Percentiles rank a stretch among this genome's conserved stretches.
Conservation (phyloP, 2,797 vertebrate species). For the Gouania willdenowi region DNA sequence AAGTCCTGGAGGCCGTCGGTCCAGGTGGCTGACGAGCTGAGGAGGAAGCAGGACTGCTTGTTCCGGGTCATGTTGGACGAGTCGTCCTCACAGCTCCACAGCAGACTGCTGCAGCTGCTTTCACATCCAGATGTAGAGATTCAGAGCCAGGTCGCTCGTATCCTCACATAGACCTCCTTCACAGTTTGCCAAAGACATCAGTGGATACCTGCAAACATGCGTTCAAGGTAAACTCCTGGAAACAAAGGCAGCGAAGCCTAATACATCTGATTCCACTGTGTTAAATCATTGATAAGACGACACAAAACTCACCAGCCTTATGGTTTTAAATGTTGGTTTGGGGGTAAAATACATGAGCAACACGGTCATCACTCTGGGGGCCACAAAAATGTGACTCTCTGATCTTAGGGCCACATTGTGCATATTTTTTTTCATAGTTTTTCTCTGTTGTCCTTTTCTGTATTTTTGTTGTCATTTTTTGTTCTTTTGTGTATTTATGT, state of each 20-base stretch:
- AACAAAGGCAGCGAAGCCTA: conserved; percentile 1
- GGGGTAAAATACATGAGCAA: too few relatives aligned
- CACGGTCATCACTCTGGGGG: too few relatives aligned
- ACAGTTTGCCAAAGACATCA: conserved; percentile 31
- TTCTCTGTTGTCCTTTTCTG: too few relatives aligned
- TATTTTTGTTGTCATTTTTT: too few relatives aligned
- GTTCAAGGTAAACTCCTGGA: conserved; percentile 2
- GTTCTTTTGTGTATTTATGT: too few relatives aligned
- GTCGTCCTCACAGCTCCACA: conserved; percentile 76
- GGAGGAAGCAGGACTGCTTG: conserved; percentile 77
- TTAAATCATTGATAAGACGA: too few relatives aligned
- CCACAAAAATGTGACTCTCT: too few relatives aligned
- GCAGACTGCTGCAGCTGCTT: conserved; percentile 79
- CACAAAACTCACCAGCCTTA: too few relatives aligned
- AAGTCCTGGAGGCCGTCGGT: conserved; percentile 74
- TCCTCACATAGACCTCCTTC: conserved; percentile 70
- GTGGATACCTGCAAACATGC: too few relatives aligned
- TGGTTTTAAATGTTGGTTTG: too few relatives aligned
- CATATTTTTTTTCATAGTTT: too few relatives aligned
- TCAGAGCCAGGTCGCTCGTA: conserved; percentile 82
- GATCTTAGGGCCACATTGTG: too few relatives aligned
- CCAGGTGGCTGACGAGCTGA: conserved; percentile 50
- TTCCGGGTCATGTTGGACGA: conserved; percentile 81
- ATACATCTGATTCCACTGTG: conserved; percentile 3
- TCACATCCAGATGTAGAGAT: conserved; percentile 82